Conservation (phyloP, 2,888 invertebrate species). For the Malachius bipustulatus region DNA sequence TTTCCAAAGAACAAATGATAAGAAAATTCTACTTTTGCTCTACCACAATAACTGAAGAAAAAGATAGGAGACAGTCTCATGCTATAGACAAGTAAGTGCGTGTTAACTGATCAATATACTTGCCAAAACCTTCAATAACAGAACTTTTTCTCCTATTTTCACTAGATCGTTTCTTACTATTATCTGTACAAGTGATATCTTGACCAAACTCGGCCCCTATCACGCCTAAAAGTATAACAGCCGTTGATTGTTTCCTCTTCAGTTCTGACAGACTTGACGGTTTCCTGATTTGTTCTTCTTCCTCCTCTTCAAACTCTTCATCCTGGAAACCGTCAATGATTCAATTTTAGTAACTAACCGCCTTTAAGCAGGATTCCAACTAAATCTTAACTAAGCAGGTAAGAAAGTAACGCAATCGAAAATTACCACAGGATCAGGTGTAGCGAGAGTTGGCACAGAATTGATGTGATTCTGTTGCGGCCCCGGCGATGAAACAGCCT, state of each 20-base stretch:
- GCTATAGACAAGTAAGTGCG: too few species aligned
- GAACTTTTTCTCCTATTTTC: slow-evolving; percentile 62
- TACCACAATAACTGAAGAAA: too few species aligned
- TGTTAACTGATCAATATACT: too few species aligned
- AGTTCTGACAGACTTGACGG: slow-evolving; percentile 77
- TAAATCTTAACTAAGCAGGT: not conserved
- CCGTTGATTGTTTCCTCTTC: slow-evolving; percentile 91
- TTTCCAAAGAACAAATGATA: too few species aligned
- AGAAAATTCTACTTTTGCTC: too few species aligned
- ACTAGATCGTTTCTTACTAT: slow-evolving; percentile 47
- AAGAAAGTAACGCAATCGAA: not conserved
- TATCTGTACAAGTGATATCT: slow-evolving; percentile 61
- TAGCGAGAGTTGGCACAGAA: slow-evolving; percentile 19
- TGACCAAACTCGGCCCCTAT: slow-evolving; percentile 98
- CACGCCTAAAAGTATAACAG: slow-evolving; percentile 91
- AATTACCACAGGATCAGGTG: slow-evolving; percentile 25
- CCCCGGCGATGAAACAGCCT: slow-evolving; percentile 39
- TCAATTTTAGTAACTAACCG: slow-evolving; percentile 10
- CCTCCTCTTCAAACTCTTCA: slow-evolving; percentile 70
- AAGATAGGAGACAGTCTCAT: too few species aligned
- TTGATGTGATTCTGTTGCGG: slow-evolving; percentile 37
- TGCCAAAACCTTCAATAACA: slow-evolving; percentile 64
- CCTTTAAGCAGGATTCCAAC: not conserved
- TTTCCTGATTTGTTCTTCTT: slow-evolving; percentile 75
- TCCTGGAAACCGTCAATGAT: too few species aligned